These are phyloP conservation scores for Drosophila kuntzei DNA, from an alignment of 2,888 invertebrate genomes.

Conservation along the genomic window DNA sequence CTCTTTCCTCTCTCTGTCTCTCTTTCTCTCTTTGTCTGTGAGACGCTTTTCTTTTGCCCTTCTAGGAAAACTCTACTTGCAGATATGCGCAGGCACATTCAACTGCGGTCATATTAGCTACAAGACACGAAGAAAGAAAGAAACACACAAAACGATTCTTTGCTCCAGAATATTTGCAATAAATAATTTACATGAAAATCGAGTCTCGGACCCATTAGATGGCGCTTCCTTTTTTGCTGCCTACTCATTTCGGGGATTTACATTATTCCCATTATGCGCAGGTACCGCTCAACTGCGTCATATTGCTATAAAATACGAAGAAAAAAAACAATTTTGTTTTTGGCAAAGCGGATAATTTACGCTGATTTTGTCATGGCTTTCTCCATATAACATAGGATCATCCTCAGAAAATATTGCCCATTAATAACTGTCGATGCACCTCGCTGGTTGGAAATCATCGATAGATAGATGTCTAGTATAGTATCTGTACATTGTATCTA, in stretches of 20 bases:
- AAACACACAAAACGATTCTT: constrained; percentile 40
- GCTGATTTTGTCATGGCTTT: constrained; percentile 8
- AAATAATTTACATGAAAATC: constrained; percentile 49
- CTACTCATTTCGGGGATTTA: constrained; percentile 25
- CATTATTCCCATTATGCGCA: constrained; percentile 56
- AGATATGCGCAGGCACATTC: constrained; percentile 68
- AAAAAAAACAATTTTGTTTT: constrained; percentile 34
- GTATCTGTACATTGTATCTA: constrained; percentile 34
- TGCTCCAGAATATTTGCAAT: constrained; percentile 34
- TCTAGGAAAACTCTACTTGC: constrained; percentile 26
- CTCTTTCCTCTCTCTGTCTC: constrained; percentile 10
- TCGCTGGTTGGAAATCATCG: constrained; percentile 33
- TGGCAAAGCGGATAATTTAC: constrained; percentile 51
- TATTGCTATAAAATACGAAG: constrained; percentile 72
- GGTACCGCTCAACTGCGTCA: constrained; percentile 78
- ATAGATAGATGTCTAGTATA: constrained; percentile 13
- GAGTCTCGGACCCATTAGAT: constrained; percentile 3
- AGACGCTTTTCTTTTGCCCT: constrained; percentile 19
- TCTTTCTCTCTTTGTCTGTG: no score
- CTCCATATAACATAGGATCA: constrained; percentile 18
- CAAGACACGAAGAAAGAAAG: constrained; percentile 59
- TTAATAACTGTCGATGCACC: constrained; percentile 12
- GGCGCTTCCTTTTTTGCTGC: constrained; percentile 30
- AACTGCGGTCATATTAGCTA: constrained; percentile 63
- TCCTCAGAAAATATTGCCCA: constrained; percentile 33